A percentile compares a stretch with the other conserved stretches of the same genome.
These are phyloP conservation scores for Gibbula magus DNA, from an alignment of 2,888 invertebrate genomes.

Conservation along the genomic window DNA sequence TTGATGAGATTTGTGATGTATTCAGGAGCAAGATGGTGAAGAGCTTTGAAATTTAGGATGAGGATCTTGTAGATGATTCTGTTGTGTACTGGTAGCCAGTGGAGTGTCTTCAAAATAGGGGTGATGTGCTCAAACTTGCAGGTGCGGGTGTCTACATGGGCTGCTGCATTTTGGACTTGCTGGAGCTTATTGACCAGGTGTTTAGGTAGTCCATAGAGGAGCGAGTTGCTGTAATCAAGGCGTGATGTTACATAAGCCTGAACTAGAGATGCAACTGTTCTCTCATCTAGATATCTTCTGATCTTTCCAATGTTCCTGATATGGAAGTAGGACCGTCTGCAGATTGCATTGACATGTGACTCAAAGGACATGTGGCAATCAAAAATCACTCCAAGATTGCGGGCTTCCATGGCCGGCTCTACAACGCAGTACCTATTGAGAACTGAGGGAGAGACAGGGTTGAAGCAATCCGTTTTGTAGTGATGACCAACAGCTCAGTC, in stretches of 20 bases:
- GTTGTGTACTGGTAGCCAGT: too few species aligned
- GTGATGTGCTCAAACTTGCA: neutral
- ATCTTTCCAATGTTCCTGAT: too few species aligned
- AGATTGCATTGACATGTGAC: neutral
- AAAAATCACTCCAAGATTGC: neutral
- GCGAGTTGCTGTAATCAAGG: neutral
- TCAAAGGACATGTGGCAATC: neutral
- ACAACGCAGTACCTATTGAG: too few species aligned
- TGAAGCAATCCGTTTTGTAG: too few species aligned
- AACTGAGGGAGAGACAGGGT: too few species aligned
- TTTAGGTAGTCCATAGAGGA: too few species aligned
- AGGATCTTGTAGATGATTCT: too few species aligned
- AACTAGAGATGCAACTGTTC: neutral
- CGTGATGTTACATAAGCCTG: neutral
- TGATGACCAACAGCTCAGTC: too few species aligned
- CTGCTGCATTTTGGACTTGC: neutral
- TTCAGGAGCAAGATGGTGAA: neutral
- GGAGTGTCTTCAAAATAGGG: too few species aligned
- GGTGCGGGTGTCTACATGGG: neutral
- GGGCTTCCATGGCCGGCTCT: neutral
- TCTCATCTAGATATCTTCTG: too few species aligned
- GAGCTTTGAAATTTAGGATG: too few species aligned
- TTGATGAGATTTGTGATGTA: too few species aligned
- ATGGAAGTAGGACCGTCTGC: neutral
- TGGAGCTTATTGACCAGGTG: neutral